Base-by-base conservation (phyloP, 2,797 vertebrate genomes). In the Mastacembelus armatus region DNA sequence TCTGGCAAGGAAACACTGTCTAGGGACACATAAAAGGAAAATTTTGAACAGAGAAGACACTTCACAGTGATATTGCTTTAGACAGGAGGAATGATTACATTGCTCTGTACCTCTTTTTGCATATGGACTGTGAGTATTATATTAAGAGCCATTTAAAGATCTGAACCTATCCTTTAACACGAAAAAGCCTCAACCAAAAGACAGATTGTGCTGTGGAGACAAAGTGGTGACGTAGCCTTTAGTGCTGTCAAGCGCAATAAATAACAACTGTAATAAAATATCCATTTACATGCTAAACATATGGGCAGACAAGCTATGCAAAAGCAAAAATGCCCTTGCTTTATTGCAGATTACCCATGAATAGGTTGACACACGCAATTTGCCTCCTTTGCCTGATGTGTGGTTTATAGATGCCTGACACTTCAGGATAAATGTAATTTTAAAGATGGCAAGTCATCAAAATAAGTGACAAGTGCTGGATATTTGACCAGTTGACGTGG, bases 391-490 rank as follows among this genome's bases (percentile, higher is more conserved):
- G 1, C 9, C 26, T 65, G 39, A 45, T 64, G 52, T 67, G 63
- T 55, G 73, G 49, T 61, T 56, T 70, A 63, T 45, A 59, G 68
- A 68, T 67, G 68, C 43, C 65, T 71, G 66, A 35, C 29, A 54
- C 55, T 60, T 68, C 52, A 12, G 43, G 55, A 56, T 45, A 16
- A 21, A 66, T 33, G 54, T 64, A 47, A 36, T 74, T 74, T 72
- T 59, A 60, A 29, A 70, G 69, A 65, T 22, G 58, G 68, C 73
- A 80, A 67, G 76, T 77, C 47, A 77, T 83, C 82, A 86, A 51
- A 40, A 66, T 74, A 80, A 85, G 22, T 84, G 87, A 83, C 83
- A 80, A 61, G 55, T 63, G 59, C 39, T 36, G 43, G 45, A 43
- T 33, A 66, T 59, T 16, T 55, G 47, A 76, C 63, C 70, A 64